Percentiles rank a stretch among this genome's conserved stretches.
These are phyloP conservation scores for Eristalis intricaria DNA, from an alignment of 2,888 invertebrate species.

Conservation along the genomic window DNA sequence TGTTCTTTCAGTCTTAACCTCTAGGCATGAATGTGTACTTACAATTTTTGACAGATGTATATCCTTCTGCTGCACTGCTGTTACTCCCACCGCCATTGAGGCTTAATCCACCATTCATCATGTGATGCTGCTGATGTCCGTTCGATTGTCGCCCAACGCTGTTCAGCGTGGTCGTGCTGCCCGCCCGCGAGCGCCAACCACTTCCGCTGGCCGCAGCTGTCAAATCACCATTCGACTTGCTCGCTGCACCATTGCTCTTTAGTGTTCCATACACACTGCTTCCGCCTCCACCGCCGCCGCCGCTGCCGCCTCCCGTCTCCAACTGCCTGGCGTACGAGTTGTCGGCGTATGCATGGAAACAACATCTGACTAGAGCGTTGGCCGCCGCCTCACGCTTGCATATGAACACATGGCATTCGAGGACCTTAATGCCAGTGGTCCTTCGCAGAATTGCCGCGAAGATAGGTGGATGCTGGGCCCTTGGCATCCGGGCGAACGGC, in stretches of 20 bases:
- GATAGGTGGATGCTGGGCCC: conserved; percentile 96
- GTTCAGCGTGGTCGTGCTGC: conserved; percentile 85
- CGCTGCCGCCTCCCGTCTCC: conserved; percentile 84
- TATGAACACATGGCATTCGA: conserved; percentile 99
- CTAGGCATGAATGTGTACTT: conserved; percentile 74
- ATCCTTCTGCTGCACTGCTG: conserved; percentile 80
- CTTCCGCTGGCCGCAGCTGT: conserved; percentile 76
- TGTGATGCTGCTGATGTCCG: conserved; percentile 75
- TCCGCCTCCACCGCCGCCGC: conserved; percentile 79
- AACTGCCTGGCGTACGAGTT: conserved; percentile 94
- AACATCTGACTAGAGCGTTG: conserved; percentile 97
- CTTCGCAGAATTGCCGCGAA: conserved; percentile 98
- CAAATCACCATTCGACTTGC: conserved; percentile 80
- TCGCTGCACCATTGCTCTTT: conserved; percentile 79
- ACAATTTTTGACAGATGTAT: conserved; percentile 81
- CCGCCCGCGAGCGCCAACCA: conserved; percentile 84
- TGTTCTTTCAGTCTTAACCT: neutral
- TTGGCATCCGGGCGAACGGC: conserved; percentile 95
- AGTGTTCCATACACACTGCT: conserved; percentile 83
- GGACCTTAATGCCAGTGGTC: conserved; percentile 97
- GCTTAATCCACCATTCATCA: conserved; percentile 75
- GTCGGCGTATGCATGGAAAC: conserved; percentile 98
- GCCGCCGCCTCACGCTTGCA: conserved; percentile 98
- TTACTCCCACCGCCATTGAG: conserved; percentile 75
- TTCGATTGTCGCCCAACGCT: conserved; percentile 82